Conservation (phyloP, 2,797 vertebrate species). For the Poeciliopsis infans region DNA sequence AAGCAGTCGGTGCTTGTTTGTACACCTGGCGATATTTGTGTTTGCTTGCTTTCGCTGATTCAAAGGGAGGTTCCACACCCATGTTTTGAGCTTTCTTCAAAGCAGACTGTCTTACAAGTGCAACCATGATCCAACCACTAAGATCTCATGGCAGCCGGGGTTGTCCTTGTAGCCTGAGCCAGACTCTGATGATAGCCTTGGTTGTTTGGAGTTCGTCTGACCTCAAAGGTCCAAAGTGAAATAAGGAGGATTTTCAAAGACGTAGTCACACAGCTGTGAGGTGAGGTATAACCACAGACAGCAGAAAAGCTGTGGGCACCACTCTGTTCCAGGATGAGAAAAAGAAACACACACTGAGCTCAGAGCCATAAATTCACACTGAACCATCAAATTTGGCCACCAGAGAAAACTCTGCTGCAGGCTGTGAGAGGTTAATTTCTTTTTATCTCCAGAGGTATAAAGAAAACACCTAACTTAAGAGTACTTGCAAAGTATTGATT, state of each 20-base stretch:
- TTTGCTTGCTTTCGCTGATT: constrained; percentile 25
- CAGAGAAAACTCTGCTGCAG: constrained; percentile 46
- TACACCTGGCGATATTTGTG: constrained; percentile 8
- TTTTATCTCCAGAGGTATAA: not conserved
- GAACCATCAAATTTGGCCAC: constrained; percentile 41
- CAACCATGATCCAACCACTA: constrained; percentile 45
- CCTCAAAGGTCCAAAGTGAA: constrained; percentile 52
- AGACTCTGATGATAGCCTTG: constrained; percentile 51
- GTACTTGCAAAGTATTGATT: not conserved
- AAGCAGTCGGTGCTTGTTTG: constrained; percentile 27
- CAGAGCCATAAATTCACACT: constrained; percentile 49
- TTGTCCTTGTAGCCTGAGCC: constrained; percentile 39
- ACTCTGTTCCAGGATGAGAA: constrained; percentile 44
- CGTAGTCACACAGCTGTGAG: constrained; percentile 56
- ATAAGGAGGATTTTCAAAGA: constrained; percentile 52
- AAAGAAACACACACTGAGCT: constrained; percentile 65
- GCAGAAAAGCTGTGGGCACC: constrained; percentile 50
- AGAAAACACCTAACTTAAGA: not conserved
- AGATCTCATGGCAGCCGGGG: constrained; percentile 59
- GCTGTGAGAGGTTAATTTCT: constrained; percentile 39
- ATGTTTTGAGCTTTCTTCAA: constrained; percentile 25
- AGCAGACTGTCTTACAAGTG: constrained; percentile 17
- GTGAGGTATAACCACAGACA: constrained; percentile 44
- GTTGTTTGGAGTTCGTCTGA: constrained; percentile 50
- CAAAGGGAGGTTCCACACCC: constrained; percentile 15